Evolutionary conservation across 2,113 vertebrate species (phyloP).

Genomic region (Apodemus speciosus): DNA sequence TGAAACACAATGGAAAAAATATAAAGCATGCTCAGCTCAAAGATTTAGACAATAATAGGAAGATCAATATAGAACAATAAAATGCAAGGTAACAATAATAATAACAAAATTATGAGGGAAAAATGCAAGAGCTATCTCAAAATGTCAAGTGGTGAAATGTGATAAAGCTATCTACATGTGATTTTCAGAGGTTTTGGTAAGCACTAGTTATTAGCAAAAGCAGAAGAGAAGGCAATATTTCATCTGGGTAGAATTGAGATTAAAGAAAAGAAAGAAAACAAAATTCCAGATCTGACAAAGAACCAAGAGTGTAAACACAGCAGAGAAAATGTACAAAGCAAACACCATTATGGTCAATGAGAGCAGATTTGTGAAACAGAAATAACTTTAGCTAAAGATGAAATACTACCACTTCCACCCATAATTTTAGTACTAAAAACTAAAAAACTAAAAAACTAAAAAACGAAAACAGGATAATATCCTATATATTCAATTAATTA

Average conservation of each 20-base stretch:
- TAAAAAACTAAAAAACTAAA: background rate
- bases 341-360: background rate
- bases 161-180: background rate
- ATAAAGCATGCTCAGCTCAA: background rate
- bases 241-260: slow-evolving; percentile 9
- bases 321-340: background rate
- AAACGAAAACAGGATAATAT: background rate
- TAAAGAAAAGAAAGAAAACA: background rate
- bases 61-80: background rate
- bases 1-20: slow-evolving; percentile 7
- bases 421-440: slow-evolving; percentile 19
- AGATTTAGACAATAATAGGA: background rate
- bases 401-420: slow-evolving; percentile 50
- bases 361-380: background rate
- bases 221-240: background rate
- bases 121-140: background rate
- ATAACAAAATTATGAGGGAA: slow-evolving; percentile 12
- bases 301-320: background rate
- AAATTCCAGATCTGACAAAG: background rate
- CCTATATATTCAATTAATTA: slow-evolving; percentile 46
- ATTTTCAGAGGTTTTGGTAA: background rate
- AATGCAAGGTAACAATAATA: slow-evolving; percentile 12
- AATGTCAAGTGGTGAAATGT: background rate
- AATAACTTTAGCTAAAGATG: background rate
- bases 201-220: background rate